Evolutionary conservation across 2,113 vertebrate species (phyloP).

Genomic region (Pangasianodon hypophthalmus): DNA sequence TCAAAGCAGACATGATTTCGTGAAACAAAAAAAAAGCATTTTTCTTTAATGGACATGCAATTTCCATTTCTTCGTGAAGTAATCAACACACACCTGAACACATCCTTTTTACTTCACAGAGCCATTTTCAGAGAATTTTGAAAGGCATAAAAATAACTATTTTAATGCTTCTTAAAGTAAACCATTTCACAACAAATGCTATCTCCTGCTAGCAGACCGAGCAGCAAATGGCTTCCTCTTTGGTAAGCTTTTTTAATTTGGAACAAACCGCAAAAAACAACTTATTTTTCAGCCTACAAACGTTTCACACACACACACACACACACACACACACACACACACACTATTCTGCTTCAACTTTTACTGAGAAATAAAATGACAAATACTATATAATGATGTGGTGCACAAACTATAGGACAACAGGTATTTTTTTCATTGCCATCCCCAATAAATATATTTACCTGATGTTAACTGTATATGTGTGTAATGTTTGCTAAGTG

Average conservation of each 20-base stretch:
- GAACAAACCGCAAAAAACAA: background rate
- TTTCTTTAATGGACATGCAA: background rate
- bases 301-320: background rate
- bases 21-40: background rate
- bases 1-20: background rate
- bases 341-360: background rate
- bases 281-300: background rate
- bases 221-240: background rate
- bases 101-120: conserved; percentile 25
- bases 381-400: background rate
- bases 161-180: conserved; percentile 3
- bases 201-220: background rate
- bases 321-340: too few relatives aligned
- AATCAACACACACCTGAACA: conserved; percentile 52
- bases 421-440: background rate
- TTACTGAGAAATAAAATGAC: background rate
- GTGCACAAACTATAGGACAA: background rate
- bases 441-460: background rate
- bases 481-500: background rate
- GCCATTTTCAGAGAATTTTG: conserved; percentile 6
- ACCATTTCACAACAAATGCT: background rate
- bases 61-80: background rate
- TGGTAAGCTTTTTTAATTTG: background rate
- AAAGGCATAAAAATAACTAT: conserved; percentile 16
- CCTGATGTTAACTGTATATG: background rate